These are phyloP conservation scores for Hycleus phaleratus DNA, from an alignment of 1,140 invertebrate genomes.

Conservation along the genomic window DNA sequence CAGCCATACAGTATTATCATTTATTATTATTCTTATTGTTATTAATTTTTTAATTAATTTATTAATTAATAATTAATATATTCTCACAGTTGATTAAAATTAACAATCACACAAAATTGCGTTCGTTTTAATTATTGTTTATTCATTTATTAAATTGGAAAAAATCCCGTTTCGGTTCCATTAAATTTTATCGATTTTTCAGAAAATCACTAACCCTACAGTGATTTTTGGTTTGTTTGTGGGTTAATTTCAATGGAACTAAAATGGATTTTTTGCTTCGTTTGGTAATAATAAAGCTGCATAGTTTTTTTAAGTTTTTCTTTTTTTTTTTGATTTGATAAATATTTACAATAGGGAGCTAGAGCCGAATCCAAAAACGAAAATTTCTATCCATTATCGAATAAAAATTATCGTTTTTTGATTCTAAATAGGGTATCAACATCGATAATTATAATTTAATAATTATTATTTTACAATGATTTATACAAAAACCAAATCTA, in stretches of 20 bases:
- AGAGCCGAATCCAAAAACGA: neutral
- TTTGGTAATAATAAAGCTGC: neutral
- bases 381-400: neutral
- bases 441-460: slow-evolving; percentile 22
- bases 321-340: neutral
- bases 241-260: neutral
- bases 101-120: slow-evolving; percentile 2
- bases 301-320: neutral
- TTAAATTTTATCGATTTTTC: too few relatives aligned
- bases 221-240: too few relatives aligned
- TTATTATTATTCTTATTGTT: neutral
- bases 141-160: too few relatives aligned
- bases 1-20: neutral
- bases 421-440: slow-evolving; percentile 5
- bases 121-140: slow-evolving; percentile 6
- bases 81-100: neutral
- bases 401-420: neutral
- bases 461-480: slow-evolving; percentile 21
- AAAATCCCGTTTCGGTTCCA: too few relatives aligned
- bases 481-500: slow-evolving; percentile 22
- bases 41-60: neutral
- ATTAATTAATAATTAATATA: neutral
- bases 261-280: neutral
- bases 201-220: too few relatives aligned
- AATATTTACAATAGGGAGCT: slow-evolving; percentile 13